Percentiles rank a stretch among this genome's conserved stretches.
Evolutionary conservation across 2,797 vertebrate genomes (phyloP).

Genomic region (Tinamus major): DNA sequence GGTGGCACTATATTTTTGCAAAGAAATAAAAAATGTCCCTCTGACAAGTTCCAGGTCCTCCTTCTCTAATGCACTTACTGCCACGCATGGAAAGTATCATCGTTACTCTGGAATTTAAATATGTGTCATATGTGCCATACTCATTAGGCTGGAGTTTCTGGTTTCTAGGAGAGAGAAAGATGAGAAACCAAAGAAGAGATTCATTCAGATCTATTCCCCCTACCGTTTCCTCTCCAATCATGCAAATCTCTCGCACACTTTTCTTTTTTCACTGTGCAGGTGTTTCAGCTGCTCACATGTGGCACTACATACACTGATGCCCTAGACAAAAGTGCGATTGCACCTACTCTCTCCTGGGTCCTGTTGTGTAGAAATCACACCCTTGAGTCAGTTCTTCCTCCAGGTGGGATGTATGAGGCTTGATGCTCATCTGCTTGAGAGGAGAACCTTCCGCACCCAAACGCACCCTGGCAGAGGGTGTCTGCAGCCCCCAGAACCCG

Average conservation of each 20-base stretch:
- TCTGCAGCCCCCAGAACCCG: accelerated
- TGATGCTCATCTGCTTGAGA: neutral
- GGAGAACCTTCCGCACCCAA: neutral
- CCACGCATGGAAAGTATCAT: neutral
- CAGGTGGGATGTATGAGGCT: neutral
- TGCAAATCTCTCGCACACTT: neutral
- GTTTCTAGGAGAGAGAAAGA: neutral
- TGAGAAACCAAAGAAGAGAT: neutral
- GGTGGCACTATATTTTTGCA: neutral
- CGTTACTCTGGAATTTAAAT: neutral
- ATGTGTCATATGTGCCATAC: neutral
- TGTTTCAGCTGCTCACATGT: neutral
- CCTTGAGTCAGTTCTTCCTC: neutral
- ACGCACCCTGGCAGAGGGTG: accelerated
- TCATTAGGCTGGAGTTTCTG: neutral
- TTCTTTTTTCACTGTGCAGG: neutral
- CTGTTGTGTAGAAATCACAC: neutral
- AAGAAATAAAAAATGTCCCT: neutral
- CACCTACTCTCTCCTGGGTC: neutral
- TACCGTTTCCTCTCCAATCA: neutral
- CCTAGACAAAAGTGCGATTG: neutral
- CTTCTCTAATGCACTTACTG: neutral
- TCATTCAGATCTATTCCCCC: neutral
- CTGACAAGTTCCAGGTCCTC: neutral
- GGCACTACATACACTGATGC: neutral